Evolutionary conservation across 2,113 vertebrate genomes (phyloP).

Genomic region (Anthoscopus minutus): DNA sequence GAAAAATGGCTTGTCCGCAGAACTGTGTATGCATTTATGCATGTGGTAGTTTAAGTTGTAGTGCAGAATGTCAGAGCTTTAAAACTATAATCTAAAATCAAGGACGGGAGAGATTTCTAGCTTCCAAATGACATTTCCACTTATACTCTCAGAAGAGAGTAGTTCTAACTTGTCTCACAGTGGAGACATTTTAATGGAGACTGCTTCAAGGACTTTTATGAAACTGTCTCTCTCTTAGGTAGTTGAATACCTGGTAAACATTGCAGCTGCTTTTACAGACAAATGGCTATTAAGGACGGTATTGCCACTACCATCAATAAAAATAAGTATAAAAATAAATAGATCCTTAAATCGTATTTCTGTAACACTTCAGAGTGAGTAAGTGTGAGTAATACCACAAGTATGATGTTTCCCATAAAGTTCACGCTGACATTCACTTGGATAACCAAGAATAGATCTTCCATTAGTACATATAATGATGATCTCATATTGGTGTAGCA

Average conservation of each 20-base stretch:
- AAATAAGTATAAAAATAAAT: neutral
- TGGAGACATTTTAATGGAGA: neutral
- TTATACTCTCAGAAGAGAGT: neutral
- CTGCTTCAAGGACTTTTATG: neutral
- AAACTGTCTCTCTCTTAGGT: neutral
- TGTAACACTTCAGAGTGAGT: neutral
- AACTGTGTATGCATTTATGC: constrained; percentile 19
- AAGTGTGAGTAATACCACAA: neutral
- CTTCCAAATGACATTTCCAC: neutral
- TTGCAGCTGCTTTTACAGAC: neutral
- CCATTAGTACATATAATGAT: neutral
- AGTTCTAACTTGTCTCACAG: neutral
- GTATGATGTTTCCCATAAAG: neutral
- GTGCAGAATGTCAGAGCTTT: constrained; percentile 22
- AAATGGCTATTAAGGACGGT: neutral
- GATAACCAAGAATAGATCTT: neutral
- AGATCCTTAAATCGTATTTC: neutral
- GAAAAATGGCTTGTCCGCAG: constrained; percentile 27
- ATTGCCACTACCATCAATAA: neutral
- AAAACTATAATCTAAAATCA: constrained; percentile 8
- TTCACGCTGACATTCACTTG: neutral
- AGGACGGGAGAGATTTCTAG: neutral
- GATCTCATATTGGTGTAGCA: neutral
- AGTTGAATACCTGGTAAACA: neutral
- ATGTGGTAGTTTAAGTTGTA: neutral